Evolutionary conservation across 2,797 vertebrate genomes (phyloP).

Genomic region (Aythya fuligula): DNA sequence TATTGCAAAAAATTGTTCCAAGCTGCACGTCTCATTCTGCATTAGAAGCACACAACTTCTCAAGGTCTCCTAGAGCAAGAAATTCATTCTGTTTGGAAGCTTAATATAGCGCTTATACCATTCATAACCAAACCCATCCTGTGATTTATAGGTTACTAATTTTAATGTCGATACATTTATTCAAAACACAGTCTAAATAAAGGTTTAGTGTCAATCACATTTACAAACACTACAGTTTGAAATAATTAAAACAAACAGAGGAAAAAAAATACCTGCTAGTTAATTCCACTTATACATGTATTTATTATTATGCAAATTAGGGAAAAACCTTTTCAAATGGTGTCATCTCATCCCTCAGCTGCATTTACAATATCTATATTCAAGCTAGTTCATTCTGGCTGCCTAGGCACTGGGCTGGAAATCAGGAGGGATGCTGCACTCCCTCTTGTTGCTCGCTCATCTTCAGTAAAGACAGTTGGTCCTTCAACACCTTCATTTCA

Average conservation of each 20-base stretch:
- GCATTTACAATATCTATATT: not conserved
- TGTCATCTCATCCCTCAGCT: not conserved
- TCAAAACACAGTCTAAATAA: constrained; percentile 69
- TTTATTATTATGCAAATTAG: constrained; percentile 68
- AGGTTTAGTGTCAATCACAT: constrained; percentile 74
- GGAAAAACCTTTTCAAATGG: constrained; percentile 42
- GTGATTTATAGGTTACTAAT: constrained; percentile 63
- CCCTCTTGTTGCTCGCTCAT: not conserved
- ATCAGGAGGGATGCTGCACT: not conserved
- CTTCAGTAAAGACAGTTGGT: not conserved
- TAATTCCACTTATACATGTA: constrained; percentile 58
- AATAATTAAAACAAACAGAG: constrained; percentile 75
- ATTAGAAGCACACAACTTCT: constrained; percentile 3
- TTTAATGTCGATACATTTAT: constrained; percentile 64
- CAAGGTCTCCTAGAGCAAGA: constrained; percentile 34
- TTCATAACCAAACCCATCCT: not conserved
- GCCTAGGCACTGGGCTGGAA: not conserved
- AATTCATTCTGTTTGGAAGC: constrained; percentile 1
- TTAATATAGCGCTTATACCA: constrained; percentile 23
- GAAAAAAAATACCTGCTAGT: constrained; percentile 50
- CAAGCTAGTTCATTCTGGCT: not conserved
- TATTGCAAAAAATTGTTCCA: not conserved
- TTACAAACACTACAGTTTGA: constrained; percentile 64
- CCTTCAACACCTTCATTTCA: not conserved
- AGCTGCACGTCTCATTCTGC: not conserved